Base-by-base conservation (phyloP, 1,140 invertebrate species). In the Phymorhynchus buccinoides region DNA sequence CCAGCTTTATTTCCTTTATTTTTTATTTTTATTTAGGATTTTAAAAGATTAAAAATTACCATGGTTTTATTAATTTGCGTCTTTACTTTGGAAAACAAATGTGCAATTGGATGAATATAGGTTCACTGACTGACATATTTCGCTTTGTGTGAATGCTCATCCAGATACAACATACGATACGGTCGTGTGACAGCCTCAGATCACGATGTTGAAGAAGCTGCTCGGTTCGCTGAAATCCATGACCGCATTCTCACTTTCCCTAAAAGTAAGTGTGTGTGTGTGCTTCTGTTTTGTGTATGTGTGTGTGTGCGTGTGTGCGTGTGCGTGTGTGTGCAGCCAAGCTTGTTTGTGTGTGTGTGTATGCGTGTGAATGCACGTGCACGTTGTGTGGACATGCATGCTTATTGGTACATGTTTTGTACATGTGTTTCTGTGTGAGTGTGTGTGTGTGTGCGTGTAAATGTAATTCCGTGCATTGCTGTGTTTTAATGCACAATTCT, bases 161-260 rank as follows among this genome's bases (percentile, higher is more conserved):
- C 37, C 89, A 96, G 96, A 88, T 99, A 98, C 92, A 99, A 99
- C 92, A 99, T 99, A 86, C 96, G 96, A 81, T 99, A 99, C 94
- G 98, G 98, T 22, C 95, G 96, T 89, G 94, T 97, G 32, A 95
- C 94, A 44, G 96, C 98, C 7, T 93, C 95, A 1, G 96, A 97
- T 83, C 95, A 95, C 30, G 98, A 99, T 88, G 95, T 99, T 0
- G 96, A 97, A 86, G 95, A 96, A 52, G 98, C 98, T 78, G 97
- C 98, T 0, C 96, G 95, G 91, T 95, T 96, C 89, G 98, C 98
- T 0, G 97, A 99, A 90, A 99, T 99, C 90, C 98, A 99, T 91
- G 96, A 98, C 44, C 96, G 95, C 91, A 99, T 99, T 88, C 91
- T 97, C 4, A 95, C 95, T 62, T 99, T 99, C 92, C 98, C 98